A percentile compares a stretch with the other conserved stretches of the same genome.
Evolutionary conservation across 2,113 vertebrate species (phyloP).

Genomic region (Climacteris rufus): DNA sequence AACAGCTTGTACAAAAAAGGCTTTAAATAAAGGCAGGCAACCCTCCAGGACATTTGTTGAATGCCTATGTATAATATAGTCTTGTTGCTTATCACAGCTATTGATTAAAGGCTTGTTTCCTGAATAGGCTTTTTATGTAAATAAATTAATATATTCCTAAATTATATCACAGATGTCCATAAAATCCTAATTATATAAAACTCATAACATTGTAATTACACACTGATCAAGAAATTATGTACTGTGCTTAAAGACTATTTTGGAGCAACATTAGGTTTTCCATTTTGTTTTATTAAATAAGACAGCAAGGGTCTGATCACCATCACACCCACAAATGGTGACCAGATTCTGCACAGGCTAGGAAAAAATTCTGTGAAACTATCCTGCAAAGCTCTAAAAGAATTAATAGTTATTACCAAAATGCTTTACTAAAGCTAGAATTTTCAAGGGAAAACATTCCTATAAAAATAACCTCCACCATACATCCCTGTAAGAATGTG

Average conservation of each 20-base stretch:
- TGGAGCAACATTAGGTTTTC: not conserved
- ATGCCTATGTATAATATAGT: not conserved
- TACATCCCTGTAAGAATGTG: not conserved
- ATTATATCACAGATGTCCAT: slow-evolving; percentile 44
- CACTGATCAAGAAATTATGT: slow-evolving; percentile 20
- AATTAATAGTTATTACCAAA: not conserved
- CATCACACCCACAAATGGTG: not conserved
- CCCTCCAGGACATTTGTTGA: not conserved
- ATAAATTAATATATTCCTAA: slow-evolving; percentile 37
- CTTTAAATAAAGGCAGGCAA: slow-evolving; percentile 7
- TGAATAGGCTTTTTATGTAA: not conserved
- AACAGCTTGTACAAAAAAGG: not conserved
- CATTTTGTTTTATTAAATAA: not conserved
- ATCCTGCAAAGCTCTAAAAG: not conserved
- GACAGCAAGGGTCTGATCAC: not conserved
- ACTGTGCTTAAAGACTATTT: not conserved
- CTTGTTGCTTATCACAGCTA: not conserved
- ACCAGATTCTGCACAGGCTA: not conserved
- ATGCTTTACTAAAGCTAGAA: not conserved
- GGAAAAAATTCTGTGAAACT: not conserved
- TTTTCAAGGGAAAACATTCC: not conserved
- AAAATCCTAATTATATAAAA: slow-evolving; percentile 38
- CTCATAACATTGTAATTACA: slow-evolving; percentile 8
- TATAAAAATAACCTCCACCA: not conserved
- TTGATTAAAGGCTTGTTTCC: slow-evolving; percentile 18